Base-by-base conservation (phyloP, 1,140 invertebrate genomes). In the Drosophila melanica region DNA sequence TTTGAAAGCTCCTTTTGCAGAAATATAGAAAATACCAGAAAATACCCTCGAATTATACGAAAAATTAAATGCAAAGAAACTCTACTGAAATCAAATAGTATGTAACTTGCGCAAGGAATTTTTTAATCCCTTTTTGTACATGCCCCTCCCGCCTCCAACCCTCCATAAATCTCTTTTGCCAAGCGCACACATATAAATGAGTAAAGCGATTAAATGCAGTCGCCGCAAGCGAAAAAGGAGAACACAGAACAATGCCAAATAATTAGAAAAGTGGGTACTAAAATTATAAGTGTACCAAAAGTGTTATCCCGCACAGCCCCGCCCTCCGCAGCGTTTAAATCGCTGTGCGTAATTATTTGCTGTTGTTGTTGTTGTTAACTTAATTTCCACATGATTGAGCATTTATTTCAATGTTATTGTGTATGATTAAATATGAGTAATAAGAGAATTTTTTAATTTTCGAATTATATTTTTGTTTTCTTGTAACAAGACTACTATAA, bases 391-490 rank as follows among this genome's bases (percentile, higher is more conserved):
- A 65, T 71, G 65, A 81, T 77, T 81, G 65, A 75, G 75, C 75
- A 81, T 75, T 81, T 81, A 71, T 75, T 75, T 75, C 69, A 81
- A 70, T 81, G 77, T 73, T 79, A 81, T 79, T 81, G 73, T 77
- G 64, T 80, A 73, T 73, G 63, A 64, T 63, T 78, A 6, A 2
- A 18, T 37, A 20, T 33, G 18, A 18, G 18, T 23, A 23, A 23
- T 23, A 3, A 23, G 20, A 0, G 20, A 3, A 23, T 27, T 27
- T 27, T 27, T 27, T 27, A 27, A 27, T 27, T 27, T 27, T 27
- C 27, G 27, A 35, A 35, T 35, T 35, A 35, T n/a, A n/a, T n/a
- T n/a, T n/a, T n/a, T n/a, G n/a, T n/a, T n/a, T n/a, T n/a, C n/a
- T n/a, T n/a, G n/a, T n/a, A n/a, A n/a, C n/a, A n/a, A n/a, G n/a